phyloP scores from a whole-genome alignment of 2,797 vertebrate genomes.

The Malurus leucopterus region DNA sequence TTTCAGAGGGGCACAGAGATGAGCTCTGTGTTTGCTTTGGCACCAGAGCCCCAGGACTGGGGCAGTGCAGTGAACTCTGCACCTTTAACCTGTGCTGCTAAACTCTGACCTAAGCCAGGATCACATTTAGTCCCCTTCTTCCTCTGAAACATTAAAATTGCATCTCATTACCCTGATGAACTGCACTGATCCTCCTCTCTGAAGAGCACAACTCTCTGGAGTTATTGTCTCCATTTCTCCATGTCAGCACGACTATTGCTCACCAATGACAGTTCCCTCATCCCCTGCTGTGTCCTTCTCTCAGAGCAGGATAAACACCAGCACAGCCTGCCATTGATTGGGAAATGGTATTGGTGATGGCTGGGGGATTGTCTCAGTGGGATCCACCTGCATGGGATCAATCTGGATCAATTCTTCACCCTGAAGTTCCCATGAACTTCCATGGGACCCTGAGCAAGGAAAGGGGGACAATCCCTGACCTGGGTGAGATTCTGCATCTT shows the following conservation, averaged over 20 bases:
- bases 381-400: background rate
- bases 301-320: background rate
- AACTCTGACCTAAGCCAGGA: background rate
- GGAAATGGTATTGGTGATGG: background rate
- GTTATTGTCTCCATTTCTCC: background rate
- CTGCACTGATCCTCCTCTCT: background rate
- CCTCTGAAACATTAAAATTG: background rate
- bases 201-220: background rate
- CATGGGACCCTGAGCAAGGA: fast-evolving
- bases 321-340: background rate
- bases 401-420: background rate
- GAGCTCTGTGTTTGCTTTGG: background rate
- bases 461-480: background rate
- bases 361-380: background rate
- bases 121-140: background rate
- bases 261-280: background rate
- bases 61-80: too few species aligned
- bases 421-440: background rate
- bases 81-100: background rate
- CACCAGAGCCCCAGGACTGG: background rate
- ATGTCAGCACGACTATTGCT: background rate
- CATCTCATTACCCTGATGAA: background rate
- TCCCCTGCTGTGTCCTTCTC: background rate
- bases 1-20: background rate
- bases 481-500: background rate